Percentiles rank a stretch among this genome's conserved stretches.
Evolutionary conservation across 2,888 invertebrate species (phyloP).

Genomic region (Allacma fusca): DNA sequence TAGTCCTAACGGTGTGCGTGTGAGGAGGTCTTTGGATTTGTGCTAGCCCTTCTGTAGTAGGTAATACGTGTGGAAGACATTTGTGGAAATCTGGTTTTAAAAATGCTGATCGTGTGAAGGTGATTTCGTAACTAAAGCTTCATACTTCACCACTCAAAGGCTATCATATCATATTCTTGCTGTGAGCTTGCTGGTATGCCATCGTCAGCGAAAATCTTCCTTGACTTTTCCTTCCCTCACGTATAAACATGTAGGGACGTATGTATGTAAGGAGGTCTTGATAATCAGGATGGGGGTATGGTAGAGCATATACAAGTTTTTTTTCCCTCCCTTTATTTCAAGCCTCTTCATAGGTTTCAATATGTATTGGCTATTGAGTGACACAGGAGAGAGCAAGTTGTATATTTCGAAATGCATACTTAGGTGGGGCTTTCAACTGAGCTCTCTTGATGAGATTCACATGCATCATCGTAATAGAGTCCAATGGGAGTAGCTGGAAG

Average conservation of each 20-base stretch:
- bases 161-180: slow-evolving; percentile 50
- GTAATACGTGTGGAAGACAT: slow-evolving; percentile 32
- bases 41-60: neutral
- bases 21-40: too few relatives aligned
- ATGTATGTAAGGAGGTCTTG: neutral
- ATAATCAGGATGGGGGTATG: neutral
- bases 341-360: neutral
- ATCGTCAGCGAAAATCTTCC: slow-evolving; percentile 51
- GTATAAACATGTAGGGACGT: slow-evolving; percentile 20
- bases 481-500: slow-evolving; percentile 34
- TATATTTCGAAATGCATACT: slow-evolving; percentile 16
- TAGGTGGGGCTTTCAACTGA: slow-evolving; percentile 36
- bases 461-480: slow-evolving; percentile 43
- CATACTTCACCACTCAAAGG: slow-evolving; percentile 49
- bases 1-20: neutral
- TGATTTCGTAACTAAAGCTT: slow-evolving; percentile 50
- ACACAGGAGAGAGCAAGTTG: neutral
- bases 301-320: slow-evolving; percentile 1
- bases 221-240: slow-evolving; percentile 43
- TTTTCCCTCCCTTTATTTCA: slow-evolving; percentile 4
- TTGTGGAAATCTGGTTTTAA: slow-evolving; percentile 52
- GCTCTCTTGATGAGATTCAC: slow-evolving; percentile 33
- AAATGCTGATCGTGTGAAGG: slow-evolving; percentile 57
- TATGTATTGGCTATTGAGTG: slow-evolving; percentile 10
- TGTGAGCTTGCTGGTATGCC: slow-evolving; percentile 42